phyloP scores from a whole-genome alignment of 2,888 invertebrate species.

The Hypomecis atomaria region DNA sequence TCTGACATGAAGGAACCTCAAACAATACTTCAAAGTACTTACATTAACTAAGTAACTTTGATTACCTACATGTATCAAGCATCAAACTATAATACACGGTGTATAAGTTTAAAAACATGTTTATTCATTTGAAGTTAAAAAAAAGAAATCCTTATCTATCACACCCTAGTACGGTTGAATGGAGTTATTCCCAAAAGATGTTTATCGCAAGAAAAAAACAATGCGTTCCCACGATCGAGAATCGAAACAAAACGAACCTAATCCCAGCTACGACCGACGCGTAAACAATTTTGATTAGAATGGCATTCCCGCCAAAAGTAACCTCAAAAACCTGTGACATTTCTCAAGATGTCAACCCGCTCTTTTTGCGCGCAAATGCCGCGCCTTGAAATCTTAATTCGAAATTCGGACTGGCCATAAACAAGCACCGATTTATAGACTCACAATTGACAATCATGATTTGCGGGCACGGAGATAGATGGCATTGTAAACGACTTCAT shows the following conservation, averaged over 20 bases:
- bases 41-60: too few species aligned
- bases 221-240: constrained; percentile 67
- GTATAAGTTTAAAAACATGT: too few species aligned
- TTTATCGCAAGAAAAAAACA: constrained; percentile 51
- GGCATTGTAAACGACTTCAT: constrained; percentile 68
- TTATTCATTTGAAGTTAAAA: background rate
- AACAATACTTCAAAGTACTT: too few species aligned
- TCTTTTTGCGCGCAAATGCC: constrained; percentile 74
- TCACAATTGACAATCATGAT: constrained; percentile 65
- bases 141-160: constrained; percentile 61
- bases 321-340: constrained; percentile 72
- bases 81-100: too few species aligned
- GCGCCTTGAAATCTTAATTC: constrained; percentile 81
- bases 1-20: too few species aligned
- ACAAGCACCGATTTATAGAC: constrained; percentile 70
- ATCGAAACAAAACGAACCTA: constrained; percentile 59
- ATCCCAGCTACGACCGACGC: constrained; percentile 59
- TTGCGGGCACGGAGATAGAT: constrained; percentile 59
- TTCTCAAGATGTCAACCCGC: constrained; percentile 78
- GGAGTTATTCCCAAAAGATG: constrained; percentile 34
- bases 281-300: constrained; percentile 85
- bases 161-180: constrained; percentile 52
- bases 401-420: constrained; percentile 54
- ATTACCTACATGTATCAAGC: too few species aligned
- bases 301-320: constrained; percentile 77